phyloP scores from a whole-genome alignment of 1,140 invertebrate genomes.

The Drosophila nannoptera region DNA sequence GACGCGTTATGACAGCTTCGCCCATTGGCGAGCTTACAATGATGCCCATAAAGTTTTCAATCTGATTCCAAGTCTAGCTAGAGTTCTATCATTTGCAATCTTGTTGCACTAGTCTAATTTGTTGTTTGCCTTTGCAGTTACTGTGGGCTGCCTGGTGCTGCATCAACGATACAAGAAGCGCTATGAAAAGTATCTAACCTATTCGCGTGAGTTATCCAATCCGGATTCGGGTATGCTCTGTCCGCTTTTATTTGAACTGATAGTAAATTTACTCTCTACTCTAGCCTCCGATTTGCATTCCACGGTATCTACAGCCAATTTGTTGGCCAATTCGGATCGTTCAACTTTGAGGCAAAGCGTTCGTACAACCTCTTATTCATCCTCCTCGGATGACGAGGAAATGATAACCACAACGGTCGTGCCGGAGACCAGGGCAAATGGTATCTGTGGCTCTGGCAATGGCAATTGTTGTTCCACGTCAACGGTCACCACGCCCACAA shows the following conservation, averaged over 20 bases:
- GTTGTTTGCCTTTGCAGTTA: conserved; percentile 80
- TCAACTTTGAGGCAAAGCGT: conserved; percentile 57
- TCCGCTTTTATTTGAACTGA: neutral
- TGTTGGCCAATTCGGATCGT: conserved; percentile 55
- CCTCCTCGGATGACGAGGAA: conserved; percentile 76
- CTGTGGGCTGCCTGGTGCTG: conserved; percentile 86
- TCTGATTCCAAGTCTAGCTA: conserved; percentile 45
- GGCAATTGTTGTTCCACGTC: conserved; percentile 67
- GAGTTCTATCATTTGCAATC: neutral
- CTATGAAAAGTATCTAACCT: conserved; percentile 80
- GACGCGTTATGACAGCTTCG: conserved; percentile 57
- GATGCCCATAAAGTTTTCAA: conserved; percentile 75
- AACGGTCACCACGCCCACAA: conserved; percentile 53
- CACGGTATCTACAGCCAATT: conserved; percentile 73
- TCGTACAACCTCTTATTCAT: conserved; percentile 71
- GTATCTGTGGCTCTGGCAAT: conserved; percentile 62
- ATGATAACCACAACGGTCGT: conserved; percentile 72
- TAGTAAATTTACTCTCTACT: conserved; percentile 6
- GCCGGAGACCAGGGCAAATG: conserved; percentile 30
- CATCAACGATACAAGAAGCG: conserved; percentile 85
- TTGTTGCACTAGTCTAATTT: neutral
- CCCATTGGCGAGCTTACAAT: conserved; percentile 72
- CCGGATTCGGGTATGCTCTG: conserved; percentile 68
- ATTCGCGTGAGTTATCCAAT: conserved; percentile 75
- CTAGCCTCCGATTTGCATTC: conserved; percentile 64